Conservation (phyloP, 2,113 vertebrate species). For the Chionodraco myersi region DNA sequence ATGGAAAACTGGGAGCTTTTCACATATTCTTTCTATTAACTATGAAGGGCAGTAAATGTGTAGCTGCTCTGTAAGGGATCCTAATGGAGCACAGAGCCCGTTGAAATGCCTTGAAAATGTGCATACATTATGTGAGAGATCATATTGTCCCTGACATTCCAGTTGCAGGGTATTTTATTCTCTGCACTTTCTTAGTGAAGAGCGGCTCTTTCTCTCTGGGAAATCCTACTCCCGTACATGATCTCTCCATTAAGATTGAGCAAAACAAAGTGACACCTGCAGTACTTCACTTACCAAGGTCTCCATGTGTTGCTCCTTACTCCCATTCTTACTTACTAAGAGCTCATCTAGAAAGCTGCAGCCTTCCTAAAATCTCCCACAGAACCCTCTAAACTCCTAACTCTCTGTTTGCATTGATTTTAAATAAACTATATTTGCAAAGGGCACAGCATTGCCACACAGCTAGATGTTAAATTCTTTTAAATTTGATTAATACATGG, state of each 20-base stretch:
- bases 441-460: neutral
- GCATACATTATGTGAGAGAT: neutral
- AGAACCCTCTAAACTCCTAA: neutral
- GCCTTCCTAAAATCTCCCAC: neutral
- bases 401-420: too few relatives aligned
- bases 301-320: neutral
- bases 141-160: neutral
- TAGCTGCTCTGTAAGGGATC: neutral
- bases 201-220: neutral
- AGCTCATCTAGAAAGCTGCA: constrained; percentile 14
- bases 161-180: neutral
- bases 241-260: constrained; percentile 22
- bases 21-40: neutral
- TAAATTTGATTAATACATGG: neutral
- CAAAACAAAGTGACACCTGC: constrained; percentile 17
- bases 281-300: neutral
- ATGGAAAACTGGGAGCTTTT: constrained; percentile 20
- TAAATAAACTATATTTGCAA: too few relatives aligned
- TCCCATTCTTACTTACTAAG: neutral
- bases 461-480: neutral
- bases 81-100: neutral
- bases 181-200: neutral
- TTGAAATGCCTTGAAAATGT: constrained; percentile 11
- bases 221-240: neutral
- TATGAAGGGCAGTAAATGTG: neutral